A percentile compares a stretch with the other conserved stretches of the same genome.
These are phyloP conservation scores for Pharmacophagus antenor DNA, from an alignment of 2,888 invertebrate genomes.

Conservation along the genomic window DNA sequence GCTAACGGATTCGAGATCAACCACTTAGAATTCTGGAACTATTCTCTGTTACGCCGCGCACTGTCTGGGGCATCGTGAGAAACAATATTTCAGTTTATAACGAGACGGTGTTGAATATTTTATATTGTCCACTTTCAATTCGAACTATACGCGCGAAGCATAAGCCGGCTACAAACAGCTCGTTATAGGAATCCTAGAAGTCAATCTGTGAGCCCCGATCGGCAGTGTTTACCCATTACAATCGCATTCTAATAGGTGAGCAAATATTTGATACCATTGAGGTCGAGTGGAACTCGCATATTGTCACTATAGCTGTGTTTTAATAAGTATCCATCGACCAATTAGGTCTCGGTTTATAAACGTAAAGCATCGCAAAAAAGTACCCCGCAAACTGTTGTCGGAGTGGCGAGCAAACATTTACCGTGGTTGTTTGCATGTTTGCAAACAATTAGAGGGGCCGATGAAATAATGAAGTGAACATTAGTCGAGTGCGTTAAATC, in stretches of 20 bases:
- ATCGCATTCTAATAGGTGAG: constrained; percentile 4
- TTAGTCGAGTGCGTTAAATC: constrained; percentile 37
- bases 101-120: constrained; percentile 31
- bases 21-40: constrained; percentile 7
- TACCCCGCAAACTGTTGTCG: constrained; percentile 7
- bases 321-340: constrained; percentile 17
- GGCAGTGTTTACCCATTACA: constrained; percentile 9
- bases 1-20: constrained; percentile 15
- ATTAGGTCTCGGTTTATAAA: constrained; percentile 19
- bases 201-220: constrained; percentile 16
- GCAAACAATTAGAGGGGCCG: constrained; percentile 50
- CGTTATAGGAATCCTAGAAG: constrained; percentile 24
- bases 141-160: constrained; percentile 2
- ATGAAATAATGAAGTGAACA: constrained; percentile 41
- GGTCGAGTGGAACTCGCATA: constrained; percentile 8
- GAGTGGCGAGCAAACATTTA: constrained; percentile 43
- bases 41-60: constrained; percentile 4
- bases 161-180: constrained; percentile 4
- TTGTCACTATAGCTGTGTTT: constrained; percentile 26
- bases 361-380: constrained; percentile 24
- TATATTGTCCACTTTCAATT: constrained; percentile 22
- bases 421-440: constrained; percentile 51
- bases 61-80: constrained; percentile 23
- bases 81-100: constrained; percentile 30
- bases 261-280: constrained; percentile 16